Evolutionary conservation across 2,888 invertebrate genomes (phyloP).

Genomic region (Adineta ricciae): DNA sequence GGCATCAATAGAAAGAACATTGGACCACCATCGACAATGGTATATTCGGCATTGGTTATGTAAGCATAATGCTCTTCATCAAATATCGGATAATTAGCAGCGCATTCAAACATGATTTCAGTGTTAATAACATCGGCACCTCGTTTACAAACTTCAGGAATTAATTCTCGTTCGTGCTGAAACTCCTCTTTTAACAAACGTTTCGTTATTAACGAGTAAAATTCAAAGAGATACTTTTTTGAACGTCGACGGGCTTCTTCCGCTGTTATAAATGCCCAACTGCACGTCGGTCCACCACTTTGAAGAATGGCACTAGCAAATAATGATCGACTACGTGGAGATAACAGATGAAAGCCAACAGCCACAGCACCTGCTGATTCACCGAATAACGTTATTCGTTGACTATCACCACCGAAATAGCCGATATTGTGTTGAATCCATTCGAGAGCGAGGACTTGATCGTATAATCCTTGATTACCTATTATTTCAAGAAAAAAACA

Average conservation of each 20-base stretch:
- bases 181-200: not conserved
- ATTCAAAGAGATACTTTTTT: not conserved
- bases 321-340: slow-evolving; percentile 73
- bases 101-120: not conserved
- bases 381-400: slow-evolving; percentile 84
- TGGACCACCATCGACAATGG: not conserved
- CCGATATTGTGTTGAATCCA: slow-evolving; percentile 49
- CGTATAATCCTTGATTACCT: slow-evolving; percentile 78
- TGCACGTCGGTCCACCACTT: slow-evolving; percentile 78
- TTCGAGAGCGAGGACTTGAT: slow-evolving; percentile 76
- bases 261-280: slow-evolving; percentile 61
- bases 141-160: not conserved
- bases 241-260: slow-evolving; percentile 19
- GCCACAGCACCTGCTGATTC: slow-evolving; percentile 89
- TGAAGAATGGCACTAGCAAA: slow-evolving; percentile 74
- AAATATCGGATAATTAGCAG: not conserved
- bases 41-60: slow-evolving; percentile 12
- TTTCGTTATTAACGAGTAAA: slow-evolving; percentile 3
- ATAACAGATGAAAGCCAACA: slow-evolving; percentile 65
- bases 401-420: slow-evolving; percentile 62
- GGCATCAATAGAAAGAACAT: slow-evolving; percentile 63
- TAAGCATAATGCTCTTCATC: slow-evolving; percentile 6
- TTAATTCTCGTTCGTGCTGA: not conserved
- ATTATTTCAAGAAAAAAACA: not conserved
- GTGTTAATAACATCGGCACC: not conserved